Base-by-base conservation (phyloP, 2,113 vertebrate genomes). In the Platichthys flesus region DNA sequence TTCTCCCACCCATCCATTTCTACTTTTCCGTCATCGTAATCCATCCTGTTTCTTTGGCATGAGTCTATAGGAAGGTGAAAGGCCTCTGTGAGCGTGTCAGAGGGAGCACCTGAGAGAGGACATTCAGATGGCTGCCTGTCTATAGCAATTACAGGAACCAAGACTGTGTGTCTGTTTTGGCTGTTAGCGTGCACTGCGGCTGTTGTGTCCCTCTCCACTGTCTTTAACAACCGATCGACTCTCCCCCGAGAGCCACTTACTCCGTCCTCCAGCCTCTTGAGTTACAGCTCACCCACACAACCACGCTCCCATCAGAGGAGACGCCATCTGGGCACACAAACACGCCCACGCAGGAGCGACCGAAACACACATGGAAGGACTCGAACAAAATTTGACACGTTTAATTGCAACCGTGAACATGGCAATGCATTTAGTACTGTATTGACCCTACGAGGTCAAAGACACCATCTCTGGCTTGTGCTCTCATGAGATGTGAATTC, bases 181-280 rank as follows among this genome's bases (percentile, higher is more conserved):
- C 74, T 75, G 78, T 86, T 78, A 81, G 80, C n/a, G 24, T 78
- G 71, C 4, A 20, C 79, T 26, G 21, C 63, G 70, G 74, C 86
- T 85, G 89, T 83, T 89, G 79, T 85, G 85, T 89, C 89, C 86
- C 85, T 83, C 82, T 91, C 77, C 81, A 72, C 89, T 87, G 87
- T 86, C 87, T 92, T 89, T 87, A 91, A 90, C 87, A 86, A 88
- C 79, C 63, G 58, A 91, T 89, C 80, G 82, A 74, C 82, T 86
- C 83, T 88, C 91, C 91, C 90, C 76, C 73, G 90, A 90, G 90
- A 91, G 85, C 87, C 91, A 93, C 91, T 93, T 92, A 90, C 85
- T 85, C 82, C 78, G 84, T 89, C 89, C 90, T 89, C 88, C 85
- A 89, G 78, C 84, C 91, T 88, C 89, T 90, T 83, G 82, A 88